Evolutionary conservation across 2,888 invertebrate species (phyloP).

Genomic region (Pseudococcus viburni): DNA sequence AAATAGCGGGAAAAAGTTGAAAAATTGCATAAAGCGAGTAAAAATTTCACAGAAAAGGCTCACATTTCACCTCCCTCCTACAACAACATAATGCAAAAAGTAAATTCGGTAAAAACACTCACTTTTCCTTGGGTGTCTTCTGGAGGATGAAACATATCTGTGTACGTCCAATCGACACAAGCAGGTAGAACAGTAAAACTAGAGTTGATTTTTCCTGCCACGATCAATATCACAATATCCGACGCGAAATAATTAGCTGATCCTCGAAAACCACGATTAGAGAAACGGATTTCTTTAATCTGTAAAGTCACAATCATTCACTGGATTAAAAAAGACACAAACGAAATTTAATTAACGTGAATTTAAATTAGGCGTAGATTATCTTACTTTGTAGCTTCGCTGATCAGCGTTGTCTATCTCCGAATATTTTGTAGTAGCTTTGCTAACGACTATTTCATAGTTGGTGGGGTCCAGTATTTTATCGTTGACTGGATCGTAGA

Average conservation of each 20-base stretch:
- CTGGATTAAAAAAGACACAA: no score
- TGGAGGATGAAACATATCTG: background rate
- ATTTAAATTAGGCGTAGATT: background rate
- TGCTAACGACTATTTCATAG: conserved; percentile 21
- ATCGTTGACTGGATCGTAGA: background rate
- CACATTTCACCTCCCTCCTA: no score
- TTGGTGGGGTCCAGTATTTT: background rate
- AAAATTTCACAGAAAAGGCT: no score
- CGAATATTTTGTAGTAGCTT: background rate
- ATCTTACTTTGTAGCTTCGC: background rate
- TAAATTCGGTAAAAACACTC: no score
- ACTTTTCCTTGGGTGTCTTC: background rate
- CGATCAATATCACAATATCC: background rate
- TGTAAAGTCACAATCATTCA: no score
- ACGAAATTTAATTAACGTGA: no score
- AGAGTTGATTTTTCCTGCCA: background rate
- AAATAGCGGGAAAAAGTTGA: no score
- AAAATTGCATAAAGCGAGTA: no score
- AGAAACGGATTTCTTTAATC: conserved; percentile 31
- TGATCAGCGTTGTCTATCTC: background rate
- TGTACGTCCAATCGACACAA: background rate
- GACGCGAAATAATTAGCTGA: conserved; percentile 24
- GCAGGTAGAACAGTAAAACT: conserved; percentile 3
- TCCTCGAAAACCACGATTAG: background rate
- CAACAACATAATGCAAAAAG: no score